A percentile compares a stretch with the other conserved stretches of the same genome.
These are phyloP conservation scores for Eulemur coronatus DNA, from an alignment of 2,797 vertebrate genomes.

Conservation along the genomic window DNA sequence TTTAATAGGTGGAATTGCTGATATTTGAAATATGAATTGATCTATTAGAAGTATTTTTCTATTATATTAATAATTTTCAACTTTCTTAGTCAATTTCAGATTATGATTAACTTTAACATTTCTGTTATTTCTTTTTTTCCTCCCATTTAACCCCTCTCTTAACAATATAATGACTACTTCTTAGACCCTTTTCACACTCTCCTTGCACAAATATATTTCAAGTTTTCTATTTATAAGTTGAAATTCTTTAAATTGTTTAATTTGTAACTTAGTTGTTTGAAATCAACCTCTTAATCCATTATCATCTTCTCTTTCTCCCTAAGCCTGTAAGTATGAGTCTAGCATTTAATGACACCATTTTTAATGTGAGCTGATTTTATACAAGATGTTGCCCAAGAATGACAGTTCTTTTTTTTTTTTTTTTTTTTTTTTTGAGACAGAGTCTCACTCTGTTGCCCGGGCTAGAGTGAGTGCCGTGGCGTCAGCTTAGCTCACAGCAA, in stretches of 20 bases:
- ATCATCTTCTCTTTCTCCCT: not conserved
- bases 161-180: not conserved
- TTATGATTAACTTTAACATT: not conserved
- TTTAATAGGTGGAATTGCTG: not conserved
- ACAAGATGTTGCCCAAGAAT: not conserved
- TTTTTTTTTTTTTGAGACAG: too few relatives aligned
- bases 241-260: conserved; percentile 25
- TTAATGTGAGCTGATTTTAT: conserved; percentile 3
- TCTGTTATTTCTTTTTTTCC: not conserved
- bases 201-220: not conserved
- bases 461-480: too few relatives aligned
- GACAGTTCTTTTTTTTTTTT: too few relatives aligned
- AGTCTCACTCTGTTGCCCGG: too few relatives aligned
- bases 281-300: not conserved
- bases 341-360: not conserved
- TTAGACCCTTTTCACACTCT: not conserved
- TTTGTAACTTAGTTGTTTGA: conserved; percentile 8
- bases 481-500: too few relatives aligned
- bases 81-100: not conserved
- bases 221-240: not conserved
- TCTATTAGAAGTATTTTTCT: not conserved
- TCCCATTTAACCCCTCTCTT: not conserved
- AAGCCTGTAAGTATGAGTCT: not conserved
- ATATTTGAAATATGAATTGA: not conserved
- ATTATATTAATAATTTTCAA: not conserved